Evolutionary conservation across 2,797 vertebrate genomes (phyloP), one percentile per base, ranked within the genome.

Genomic region (Melanotaenia boesemani): DNA sequence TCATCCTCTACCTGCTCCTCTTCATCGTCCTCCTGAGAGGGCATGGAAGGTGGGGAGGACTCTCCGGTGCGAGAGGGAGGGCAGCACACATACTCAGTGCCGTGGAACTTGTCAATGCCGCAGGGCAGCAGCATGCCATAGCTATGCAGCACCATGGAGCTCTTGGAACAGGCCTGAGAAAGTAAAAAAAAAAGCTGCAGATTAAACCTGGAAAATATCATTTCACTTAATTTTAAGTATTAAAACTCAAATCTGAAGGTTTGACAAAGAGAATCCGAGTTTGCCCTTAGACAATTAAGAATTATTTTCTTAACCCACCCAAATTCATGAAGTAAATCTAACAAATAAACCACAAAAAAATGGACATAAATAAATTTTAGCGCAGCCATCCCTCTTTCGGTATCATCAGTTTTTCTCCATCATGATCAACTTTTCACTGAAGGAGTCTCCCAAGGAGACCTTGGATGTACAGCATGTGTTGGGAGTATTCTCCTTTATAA

Each of bases 81-180:
- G 89, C 98, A 99, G 91, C 98, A 99, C 0, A 99, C 98, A 0
- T 98, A 99, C 60, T 99, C 98, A 0, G 97, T 98, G 70, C 98
- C 98, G 0, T 95, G 95, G 94, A 99, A 99, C 92, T 96, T 94
- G 91, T 99, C 96, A 0, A 98, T 95, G 18, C 95, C 97, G 0
- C 98, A 99, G 61, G 98, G 98, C 75, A 98, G 93, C 85, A 99
- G 93, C 96, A 99, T 99, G 63, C 97, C 97, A 0, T 98, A 99
- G 90, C 95, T 97, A 90, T 98, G 96, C 65, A 99, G 93, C 80
- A 94, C 91, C 95, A 96, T 96, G 59, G 95, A 93, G 77, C 95
- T 94, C 22, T 96, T 95, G 83, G 94, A 85, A 52, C 98, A 99
- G 26, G 97, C 97, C 98, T 99, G 84, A 89, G 65, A 0, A 81